A percentile compares a stretch with the other conserved stretches of the same genome.
Evolutionary conservation across 2,888 invertebrate genomes (phyloP).

Genomic region (Ornithoptera priamus): DNA sequence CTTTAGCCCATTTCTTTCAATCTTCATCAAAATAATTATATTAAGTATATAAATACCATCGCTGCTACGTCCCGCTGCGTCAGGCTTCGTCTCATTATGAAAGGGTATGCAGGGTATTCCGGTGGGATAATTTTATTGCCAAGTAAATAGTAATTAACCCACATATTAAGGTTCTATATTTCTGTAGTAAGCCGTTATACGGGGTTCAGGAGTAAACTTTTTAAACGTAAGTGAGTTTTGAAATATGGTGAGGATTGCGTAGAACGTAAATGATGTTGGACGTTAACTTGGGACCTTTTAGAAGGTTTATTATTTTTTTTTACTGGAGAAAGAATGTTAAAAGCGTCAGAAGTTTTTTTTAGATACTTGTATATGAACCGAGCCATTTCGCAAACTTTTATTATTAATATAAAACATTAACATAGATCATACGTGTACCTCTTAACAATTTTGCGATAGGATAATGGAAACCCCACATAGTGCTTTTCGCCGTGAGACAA

Average conservation of each 20-base stretch:
- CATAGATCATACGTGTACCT: too few species aligned
- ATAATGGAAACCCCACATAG: too few species aligned
- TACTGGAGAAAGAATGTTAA: background rate
- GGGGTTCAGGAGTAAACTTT: background rate
- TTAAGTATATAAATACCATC: background rate
- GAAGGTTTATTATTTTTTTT: background rate
- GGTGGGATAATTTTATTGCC: constrained; percentile 15
- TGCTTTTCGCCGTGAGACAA: too few species aligned
- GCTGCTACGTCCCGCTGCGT: background rate
- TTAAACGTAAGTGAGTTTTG: background rate
- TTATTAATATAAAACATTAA: too few species aligned
- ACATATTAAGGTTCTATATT: constrained; percentile 7
- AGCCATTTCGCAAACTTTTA: too few species aligned
- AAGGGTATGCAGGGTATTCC: constrained; percentile 13
- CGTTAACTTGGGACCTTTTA: background rate
- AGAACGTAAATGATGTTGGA: background rate
- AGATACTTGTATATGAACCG: too few species aligned
- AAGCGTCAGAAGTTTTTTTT: too few species aligned
- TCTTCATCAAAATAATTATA: constrained; percentile 5
- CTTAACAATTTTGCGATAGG: too few species aligned
- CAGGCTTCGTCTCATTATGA: constrained; percentile 5
- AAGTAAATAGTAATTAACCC: constrained; percentile 15
- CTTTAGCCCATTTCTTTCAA: background rate
- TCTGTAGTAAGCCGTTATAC: background rate
- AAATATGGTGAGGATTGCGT: background rate